These are phyloP conservation scores for Neria commutata DNA, from an alignment of 2,888 invertebrate species.

Conservation along the genomic window DNA sequence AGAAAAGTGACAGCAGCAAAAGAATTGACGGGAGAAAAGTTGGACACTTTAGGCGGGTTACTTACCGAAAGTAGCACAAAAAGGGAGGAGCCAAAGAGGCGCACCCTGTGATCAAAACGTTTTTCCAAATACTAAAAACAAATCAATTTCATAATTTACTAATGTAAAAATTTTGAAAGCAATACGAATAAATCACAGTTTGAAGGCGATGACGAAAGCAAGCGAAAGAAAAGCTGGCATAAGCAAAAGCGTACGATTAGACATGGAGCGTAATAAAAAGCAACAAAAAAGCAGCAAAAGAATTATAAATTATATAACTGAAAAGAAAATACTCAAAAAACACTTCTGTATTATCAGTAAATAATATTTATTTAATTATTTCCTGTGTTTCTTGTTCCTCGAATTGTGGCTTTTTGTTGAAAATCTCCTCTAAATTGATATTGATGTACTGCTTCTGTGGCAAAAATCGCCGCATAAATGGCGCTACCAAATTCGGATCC, in stretches of 20 bases:
- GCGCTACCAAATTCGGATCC: conserved; percentile 70
- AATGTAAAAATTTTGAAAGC: conserved; percentile 13
- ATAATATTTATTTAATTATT: too few relatives aligned
- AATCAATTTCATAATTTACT: too few relatives aligned
- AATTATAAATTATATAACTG: not conserved
- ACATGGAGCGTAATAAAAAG: not conserved
- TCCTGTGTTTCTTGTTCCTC: too few relatives aligned
- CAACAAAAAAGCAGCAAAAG: not conserved
- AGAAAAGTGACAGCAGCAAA: too few relatives aligned
- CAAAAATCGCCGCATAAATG: conserved; percentile 67
- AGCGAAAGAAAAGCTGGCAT: conserved; percentile 1
- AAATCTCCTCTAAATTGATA: conserved; percentile 39
- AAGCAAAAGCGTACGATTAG: conserved; percentile 5
- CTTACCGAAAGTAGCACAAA: conserved; percentile 73
- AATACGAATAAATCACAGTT: too few relatives aligned
- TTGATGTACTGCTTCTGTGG: conserved; percentile 39
- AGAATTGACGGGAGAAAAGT: too few relatives aligned
- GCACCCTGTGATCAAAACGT: conserved; percentile 72
- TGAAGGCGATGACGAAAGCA: too few relatives aligned
- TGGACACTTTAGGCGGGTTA: too few relatives aligned
- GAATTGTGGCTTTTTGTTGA: conserved; percentile 27
- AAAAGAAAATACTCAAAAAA: not conserved
- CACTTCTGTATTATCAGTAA: too few relatives aligned
- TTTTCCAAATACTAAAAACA: conserved; percentile 72
- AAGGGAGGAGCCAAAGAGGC: conserved; percentile 72